Base-by-base conservation (phyloP, 2,113 vertebrate genomes). In the Plecotus auritus region DNA sequence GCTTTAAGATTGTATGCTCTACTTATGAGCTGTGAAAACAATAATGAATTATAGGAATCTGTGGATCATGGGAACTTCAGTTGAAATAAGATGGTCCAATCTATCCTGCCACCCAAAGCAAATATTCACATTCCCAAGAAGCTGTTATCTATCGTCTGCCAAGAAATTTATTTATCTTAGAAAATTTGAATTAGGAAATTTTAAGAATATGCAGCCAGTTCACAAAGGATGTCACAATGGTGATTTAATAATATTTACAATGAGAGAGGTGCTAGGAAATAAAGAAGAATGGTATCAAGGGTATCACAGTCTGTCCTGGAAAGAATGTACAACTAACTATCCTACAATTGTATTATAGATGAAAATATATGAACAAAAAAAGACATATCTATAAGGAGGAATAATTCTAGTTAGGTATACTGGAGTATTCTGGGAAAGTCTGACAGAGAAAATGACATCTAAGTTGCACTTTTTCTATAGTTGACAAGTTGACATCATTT, bases 201-300 rank as follows among this genome's bases (percentile, higher is more conserved):
- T 86, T 49, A 84, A 88, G 14, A 95, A 95, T 81, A 69, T 90
- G 35, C 13, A 95, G 9, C 32, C 69, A 87, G 37, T 80, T 83
- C 66, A 82, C n/a, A 85, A 93, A 85, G 4, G 45, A 72, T 77
- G 37, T 64, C 69, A 80, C 5, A 78, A 40, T 51, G 90, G 26
- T 78, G 32, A 87, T 88, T 95, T 90, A 95, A 74, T 64, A 47
- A 78, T 83, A 73, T 85, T 90, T 91, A 54, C 12, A 45, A 22
- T 64, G 49, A 14, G 32, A 92, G 28, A 74, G 7, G 9, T 54
- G 2, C 37, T 49, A 26, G 35, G 40, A 89, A 42, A 77, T 73
- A 16, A 94, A 85, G 10, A 83, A 90, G 59, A 86, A 66, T 77
- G 67, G 11, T 17, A 26, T 93, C 30, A 61, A 80, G n/a, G 73